phyloP scores from a whole-genome alignment of 2,888 invertebrate genomes.

The Dendrolimus houi region DNA sequence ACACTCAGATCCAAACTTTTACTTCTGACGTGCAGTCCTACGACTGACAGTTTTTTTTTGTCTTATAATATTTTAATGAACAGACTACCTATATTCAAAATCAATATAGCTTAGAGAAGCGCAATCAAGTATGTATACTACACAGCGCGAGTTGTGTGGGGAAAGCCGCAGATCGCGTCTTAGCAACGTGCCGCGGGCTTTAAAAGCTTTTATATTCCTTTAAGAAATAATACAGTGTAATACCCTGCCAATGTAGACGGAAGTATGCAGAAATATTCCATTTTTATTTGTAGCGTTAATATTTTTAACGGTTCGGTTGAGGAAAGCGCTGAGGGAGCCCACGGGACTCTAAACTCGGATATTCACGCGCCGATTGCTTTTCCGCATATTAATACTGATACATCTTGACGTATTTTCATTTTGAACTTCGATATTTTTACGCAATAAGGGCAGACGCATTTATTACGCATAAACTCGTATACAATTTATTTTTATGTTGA shows the following conservation, averaged over 20 bases:
- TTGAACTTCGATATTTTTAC: slow-evolving; percentile 9
- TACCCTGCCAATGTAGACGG: slow-evolving; percentile 38
- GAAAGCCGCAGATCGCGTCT: slow-evolving; percentile 48
- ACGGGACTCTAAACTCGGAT: slow-evolving; percentile 52
- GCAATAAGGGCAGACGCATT: too few relatives aligned
- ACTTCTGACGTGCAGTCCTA: too few relatives aligned
- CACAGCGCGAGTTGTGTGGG: slow-evolving; percentile 31
- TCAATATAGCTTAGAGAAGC: slow-evolving; percentile 54
- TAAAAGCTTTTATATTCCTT: slow-evolving; percentile 72
- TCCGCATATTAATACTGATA: slow-evolving; percentile 46
- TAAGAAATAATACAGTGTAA: slow-evolving; percentile 68
- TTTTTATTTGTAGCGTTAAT: slow-evolving; percentile 61
- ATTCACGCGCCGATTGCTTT: slow-evolving; percentile 48
- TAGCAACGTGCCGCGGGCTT: slow-evolving; percentile 57
- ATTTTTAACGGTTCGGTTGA: slow-evolving; percentile 45
- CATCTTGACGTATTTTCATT: slow-evolving; percentile 34
- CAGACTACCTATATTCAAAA: slow-evolving; percentile 25
- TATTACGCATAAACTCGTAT: too few relatives aligned
- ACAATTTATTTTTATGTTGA: too few relatives aligned
- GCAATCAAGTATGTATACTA: slow-evolving; percentile 17
- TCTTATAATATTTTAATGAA: too few relatives aligned
- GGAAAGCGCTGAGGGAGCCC: slow-evolving; percentile 37
- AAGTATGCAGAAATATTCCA: slow-evolving; percentile 68
- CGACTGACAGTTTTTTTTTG: too few relatives aligned
- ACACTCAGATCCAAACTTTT: too few relatives aligned